Base-by-base conservation (phyloP, 2,113 vertebrate species). In the Halichoerus grypus region DNA sequence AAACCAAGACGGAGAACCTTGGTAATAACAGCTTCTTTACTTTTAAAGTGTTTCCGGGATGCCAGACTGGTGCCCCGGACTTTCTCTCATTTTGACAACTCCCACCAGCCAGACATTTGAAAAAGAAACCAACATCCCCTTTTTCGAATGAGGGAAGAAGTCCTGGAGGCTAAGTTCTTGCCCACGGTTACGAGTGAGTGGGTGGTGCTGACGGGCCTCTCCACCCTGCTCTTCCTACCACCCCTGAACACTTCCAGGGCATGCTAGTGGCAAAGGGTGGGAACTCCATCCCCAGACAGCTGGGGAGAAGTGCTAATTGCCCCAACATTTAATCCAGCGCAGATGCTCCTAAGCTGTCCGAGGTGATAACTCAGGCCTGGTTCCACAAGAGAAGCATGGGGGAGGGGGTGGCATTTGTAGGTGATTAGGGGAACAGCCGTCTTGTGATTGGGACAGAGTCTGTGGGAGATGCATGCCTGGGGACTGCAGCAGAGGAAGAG, bases 291-390 rank as follows among this genome's bases (percentile, higher is more conserved):
- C 39, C 88, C 96, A 65, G 42, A 95, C 88, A 49, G 95, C 97
- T 80, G 71, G 96, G 81, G 80, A 97, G 91, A 98, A 92, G 97
- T 97, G 97, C 98, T 98, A 92, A 97, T 98, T 96, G 94, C 98
- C 97, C 98, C 94, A 96, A 92, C 97, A 95, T 94, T 97, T 98
- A 97, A 98, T 95, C 95, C 76, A 67, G 88, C 77, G 95, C 95
- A 97, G 91, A 94, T 84, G 77, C 95, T 95, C 88, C 96, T 98
- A 97, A 49, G 90, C 97, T 97, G 92, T 96, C 95, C 33, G 84
- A 97, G 92, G 97, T 95, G 97, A 96, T 95, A 98, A 97, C 96
- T 88, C 95, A 97, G 92, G 0, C 91, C 55, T 90, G 65, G 95
- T 94, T 96, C 94, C 83, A 69, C 65, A 36, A 55, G 95, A 97